phyloP scores from a whole-genome alignment of 2,113 vertebrate species.

The Illadopsis cleaveri region DNA sequence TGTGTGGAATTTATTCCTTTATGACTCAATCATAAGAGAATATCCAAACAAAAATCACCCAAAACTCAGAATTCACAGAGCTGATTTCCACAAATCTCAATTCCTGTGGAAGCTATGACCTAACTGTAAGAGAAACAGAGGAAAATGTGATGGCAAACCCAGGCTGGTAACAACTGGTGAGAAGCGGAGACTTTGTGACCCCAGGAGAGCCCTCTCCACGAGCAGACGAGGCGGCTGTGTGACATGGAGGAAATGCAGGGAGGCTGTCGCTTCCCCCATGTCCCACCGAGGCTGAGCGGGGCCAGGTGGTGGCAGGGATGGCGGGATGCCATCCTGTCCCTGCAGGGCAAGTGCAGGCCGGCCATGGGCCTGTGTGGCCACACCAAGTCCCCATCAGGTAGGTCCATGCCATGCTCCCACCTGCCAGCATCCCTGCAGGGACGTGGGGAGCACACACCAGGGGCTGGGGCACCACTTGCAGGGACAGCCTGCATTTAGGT shows the following conservation, averaged over 20 bases:
- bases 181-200: neutral
- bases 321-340: fast-evolving
- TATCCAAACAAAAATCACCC: neutral
- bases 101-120: neutral
- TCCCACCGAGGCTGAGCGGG: neutral
- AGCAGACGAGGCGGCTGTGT: fast-evolving
- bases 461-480: neutral
- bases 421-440: neutral
- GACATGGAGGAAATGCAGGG: fast-evolving
- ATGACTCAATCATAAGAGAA: neutral
- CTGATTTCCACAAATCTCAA: neutral
- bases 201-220: neutral
- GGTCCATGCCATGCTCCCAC: neutral
- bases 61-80: neutral
- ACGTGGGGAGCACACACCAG: neutral
- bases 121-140: neutral
- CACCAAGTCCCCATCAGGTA: fast-evolving
- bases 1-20: neutral
- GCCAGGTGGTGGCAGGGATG: neutral
- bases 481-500: neutral
- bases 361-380: fast-evolving
- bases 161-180: neutral
- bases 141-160: neutral
- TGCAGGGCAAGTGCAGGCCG: fast-evolving
- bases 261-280: neutral